Percentiles rank a stretch among this genome's conserved stretches.
These are phyloP conservation scores for Acyrthosiphon pisum DNA, from an alignment of 1,140 invertebrate genomes.

Conservation along the genomic window DNA sequence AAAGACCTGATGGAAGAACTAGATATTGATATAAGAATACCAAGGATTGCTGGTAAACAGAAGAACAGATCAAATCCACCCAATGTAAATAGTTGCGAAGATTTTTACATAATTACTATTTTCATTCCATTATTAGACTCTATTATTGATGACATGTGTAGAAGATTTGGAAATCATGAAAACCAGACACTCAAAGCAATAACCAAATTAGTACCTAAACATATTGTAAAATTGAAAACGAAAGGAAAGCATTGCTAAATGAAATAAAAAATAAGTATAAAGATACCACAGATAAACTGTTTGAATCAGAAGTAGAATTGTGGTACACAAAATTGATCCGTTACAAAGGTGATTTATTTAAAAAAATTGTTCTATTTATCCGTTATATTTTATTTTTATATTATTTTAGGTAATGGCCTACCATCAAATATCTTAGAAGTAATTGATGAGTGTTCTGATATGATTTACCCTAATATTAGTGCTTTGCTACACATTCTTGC, in stretches of 20 bases:
- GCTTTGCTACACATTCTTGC: constrained; percentile 14
- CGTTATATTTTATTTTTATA: background rate
- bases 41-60: background rate
- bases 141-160: constrained; percentile 3
- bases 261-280: constrained; percentile 14
- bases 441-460: constrained; percentile 8
- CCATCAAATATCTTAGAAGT: background rate
- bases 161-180: constrained; percentile 29
- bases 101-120: constrained; percentile 28
- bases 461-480: constrained; percentile 24
- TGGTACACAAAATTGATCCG: background rate
- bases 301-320: background rate
- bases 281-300: background rate
- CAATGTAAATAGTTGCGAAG: background rate
- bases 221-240: background rate
- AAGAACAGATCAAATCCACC: constrained; percentile 24
- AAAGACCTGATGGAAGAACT: constrained; percentile 6
- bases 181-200: background rate
- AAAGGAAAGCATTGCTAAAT: background rate
- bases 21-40: constrained; percentile 16
- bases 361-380: background rate
- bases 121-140: constrained; percentile 25
- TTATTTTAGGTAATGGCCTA: constrained; percentile 1
- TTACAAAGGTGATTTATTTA: constrained; percentile 6
- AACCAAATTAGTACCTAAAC: background rate